These are phyloP conservation scores for Bolinopsis microptera DNA, from an alignment of 37 sponge, comb jelly and placozoan genomes.

Conservation along the genomic window DNA sequence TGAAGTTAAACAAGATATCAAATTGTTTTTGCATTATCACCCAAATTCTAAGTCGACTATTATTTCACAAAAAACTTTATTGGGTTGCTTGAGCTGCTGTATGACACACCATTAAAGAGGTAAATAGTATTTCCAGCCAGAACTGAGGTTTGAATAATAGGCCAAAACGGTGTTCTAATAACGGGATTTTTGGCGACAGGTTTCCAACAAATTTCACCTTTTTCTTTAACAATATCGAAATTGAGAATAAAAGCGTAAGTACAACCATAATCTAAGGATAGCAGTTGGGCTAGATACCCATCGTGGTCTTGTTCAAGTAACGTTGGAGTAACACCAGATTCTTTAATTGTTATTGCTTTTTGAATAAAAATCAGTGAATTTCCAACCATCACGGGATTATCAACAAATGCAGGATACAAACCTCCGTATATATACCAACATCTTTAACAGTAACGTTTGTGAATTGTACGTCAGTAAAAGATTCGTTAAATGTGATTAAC, in stretches of 20 bases:
- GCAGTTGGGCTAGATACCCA: too few relatives aligned
- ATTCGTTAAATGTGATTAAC: neutral
- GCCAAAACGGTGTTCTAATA: neutral
- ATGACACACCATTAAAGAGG: neutral
- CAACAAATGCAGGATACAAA: neutral
- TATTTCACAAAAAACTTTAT: neutral
- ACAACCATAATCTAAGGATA: too few relatives aligned
- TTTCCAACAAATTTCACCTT: neutral
- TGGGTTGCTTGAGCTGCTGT: neutral
- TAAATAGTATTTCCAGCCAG: conserved; percentile 13
- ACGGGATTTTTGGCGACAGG: conserved; percentile 8
- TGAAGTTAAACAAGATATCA: too few relatives aligned
- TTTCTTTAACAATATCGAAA: neutral
- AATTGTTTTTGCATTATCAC: too few relatives aligned
- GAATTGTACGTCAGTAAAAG: neutral
- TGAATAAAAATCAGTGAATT: conserved; percentile 19
- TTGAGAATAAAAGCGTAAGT: conserved; percentile 45
- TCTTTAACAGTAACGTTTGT: neutral
- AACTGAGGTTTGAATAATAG: neutral
- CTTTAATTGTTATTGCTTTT: too few relatives aligned
- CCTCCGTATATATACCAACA: neutral
- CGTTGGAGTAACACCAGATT: too few relatives aligned
- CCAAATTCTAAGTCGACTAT: too few relatives aligned
- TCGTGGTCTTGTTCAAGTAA: neutral
- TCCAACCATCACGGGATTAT: neutral